Percentiles rank a stretch among this genome's conserved stretches.
phyloP scores from a whole-genome alignment of 1,140 invertebrate genomes.

The Orius insidiosus region DNA sequence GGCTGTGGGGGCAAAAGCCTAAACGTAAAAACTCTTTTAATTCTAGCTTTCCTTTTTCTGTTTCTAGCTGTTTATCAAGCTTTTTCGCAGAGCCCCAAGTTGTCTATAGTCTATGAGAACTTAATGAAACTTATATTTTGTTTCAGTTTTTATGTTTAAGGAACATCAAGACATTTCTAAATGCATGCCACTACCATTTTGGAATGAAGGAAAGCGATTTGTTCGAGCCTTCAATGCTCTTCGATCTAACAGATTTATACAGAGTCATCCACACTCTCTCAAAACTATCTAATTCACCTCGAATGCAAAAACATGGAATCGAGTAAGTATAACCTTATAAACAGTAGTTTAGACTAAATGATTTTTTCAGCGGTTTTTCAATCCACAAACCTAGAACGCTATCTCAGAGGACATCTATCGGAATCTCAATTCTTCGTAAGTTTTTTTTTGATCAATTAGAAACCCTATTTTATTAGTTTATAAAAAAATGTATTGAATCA shows the following conservation, averaged over 20 bases:
- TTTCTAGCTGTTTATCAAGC: too few relatives aligned
- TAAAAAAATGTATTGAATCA: constrained; percentile 1
- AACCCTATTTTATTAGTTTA: constrained; percentile 5
- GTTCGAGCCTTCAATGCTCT: constrained; percentile 82
- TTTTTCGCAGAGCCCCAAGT: too few relatives aligned
- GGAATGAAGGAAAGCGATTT: constrained; percentile 69
- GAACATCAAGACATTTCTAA: constrained; percentile 83
- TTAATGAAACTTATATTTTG: constrained; percentile 10
- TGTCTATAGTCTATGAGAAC: too few relatives aligned
- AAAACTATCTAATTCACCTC: constrained; percentile 62
- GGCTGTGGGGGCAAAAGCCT: too few relatives aligned
- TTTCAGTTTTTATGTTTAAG: constrained; percentile 83
- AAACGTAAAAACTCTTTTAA: too few relatives aligned
- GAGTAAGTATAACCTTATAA: constrained; percentile 37
- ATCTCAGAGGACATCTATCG: constrained; percentile 72
- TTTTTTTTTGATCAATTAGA: constrained; percentile 15
- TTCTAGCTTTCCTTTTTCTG: too few relatives aligned
- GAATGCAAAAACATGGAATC: constrained; percentile 43
- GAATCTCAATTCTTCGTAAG: constrained; percentile 41
- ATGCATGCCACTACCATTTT: constrained; percentile 65
- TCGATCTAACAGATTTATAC: constrained; percentile 86
- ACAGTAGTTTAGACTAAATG: neutral
- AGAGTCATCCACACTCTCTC: constrained; percentile 78
- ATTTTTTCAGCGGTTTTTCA: constrained; percentile 51
- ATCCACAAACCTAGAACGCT: constrained; percentile 40